A percentile compares a stretch with the other conserved stretches of the same genome.
Evolutionary conservation across 2,113 vertebrate genomes (phyloP).

Genomic region (Scomber scombrus): DNA sequence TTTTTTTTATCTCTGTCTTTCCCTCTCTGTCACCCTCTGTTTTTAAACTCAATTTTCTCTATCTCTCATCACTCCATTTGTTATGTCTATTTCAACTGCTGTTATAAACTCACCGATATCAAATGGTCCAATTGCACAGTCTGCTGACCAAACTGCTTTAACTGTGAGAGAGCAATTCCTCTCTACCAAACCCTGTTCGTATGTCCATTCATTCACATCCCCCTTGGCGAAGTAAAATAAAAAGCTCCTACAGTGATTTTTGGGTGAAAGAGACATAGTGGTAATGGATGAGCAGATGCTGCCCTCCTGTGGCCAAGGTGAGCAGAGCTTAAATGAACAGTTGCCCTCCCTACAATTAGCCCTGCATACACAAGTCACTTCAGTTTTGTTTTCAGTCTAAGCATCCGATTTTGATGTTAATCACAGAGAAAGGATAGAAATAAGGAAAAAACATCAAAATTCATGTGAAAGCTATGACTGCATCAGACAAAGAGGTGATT

Average conservation of each 20-base stretch:
- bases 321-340: slow-evolving; percentile 14
- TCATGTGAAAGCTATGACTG: slow-evolving; percentile 29
- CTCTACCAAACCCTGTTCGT: slow-evolving; percentile 30
- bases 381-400: not conserved
- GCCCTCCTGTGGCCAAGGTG: slow-evolving; percentile 74
- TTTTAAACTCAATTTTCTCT: not conserved
- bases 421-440: slow-evolving; percentile 38
- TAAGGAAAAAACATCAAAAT: slow-evolving; percentile 37
- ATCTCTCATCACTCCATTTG: not conserved
- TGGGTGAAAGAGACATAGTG: not conserved
- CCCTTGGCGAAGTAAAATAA: not conserved
- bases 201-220: slow-evolving; percentile 26
- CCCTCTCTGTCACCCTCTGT: not conserved
- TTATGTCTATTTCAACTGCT: not conserved
- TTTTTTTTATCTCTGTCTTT: slow-evolving; percentile 1
- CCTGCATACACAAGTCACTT: not conserved
- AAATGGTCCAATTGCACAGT: slow-evolving; percentile 45
- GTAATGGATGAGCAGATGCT: slow-evolving; percentile 54
- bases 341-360: not conserved
- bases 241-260: slow-evolving; percentile 1
- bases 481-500: slow-evolving; percentile 43
- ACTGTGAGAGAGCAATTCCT: slow-evolving; percentile 10
- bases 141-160: slow-evolving; percentile 42
- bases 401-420: slow-evolving; percentile 33
- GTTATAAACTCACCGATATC: slow-evolving; percentile 34